Base-by-base conservation (phyloP, 2,888 invertebrate genomes). In the Drosophila cognata region DNA sequence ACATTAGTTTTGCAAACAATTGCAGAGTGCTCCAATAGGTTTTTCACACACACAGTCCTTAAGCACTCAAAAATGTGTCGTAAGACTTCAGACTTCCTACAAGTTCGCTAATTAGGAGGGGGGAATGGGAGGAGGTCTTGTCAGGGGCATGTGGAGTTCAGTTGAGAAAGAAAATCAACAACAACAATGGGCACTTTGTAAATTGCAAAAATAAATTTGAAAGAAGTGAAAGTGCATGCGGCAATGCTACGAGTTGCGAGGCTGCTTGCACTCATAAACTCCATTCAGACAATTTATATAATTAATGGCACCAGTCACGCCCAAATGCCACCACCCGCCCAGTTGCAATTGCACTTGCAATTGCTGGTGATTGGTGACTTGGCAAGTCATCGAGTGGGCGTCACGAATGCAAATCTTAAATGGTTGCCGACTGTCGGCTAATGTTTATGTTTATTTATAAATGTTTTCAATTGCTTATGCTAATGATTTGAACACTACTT, bases 191-290 rank as follows among this genome's bases (percentile, higher is more conserved):
- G 28, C 7, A 46, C 41, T 25, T 33, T 55, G 73, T 64, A 73
- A 82, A 82, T 83, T 64, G 82, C 80, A 55, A 82, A 83, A 75
- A 72, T 79, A 72, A 77, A 76, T 74, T 79, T 79, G 74, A 76
- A 53, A 79, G 78, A 88, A 87, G 86, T 82, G 88, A 87, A 87
- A 87, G 86, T 71, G 76, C 65, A 61, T 46, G 35, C 60, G 46
- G 68, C 51, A 31, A 31, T 38, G 35, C 28, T 46, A 18, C 16
- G 21, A 66, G 11, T n/a, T 16, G 43, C 43, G 41, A 18, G 6
- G 36, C 41, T 38, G 21, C 46, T 31, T 29, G 28, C 25, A 18
- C 36, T 31, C 36, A 33, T 60, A 53, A 64, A 38, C 64, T 46
- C 18, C 11, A 33, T 38, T 52, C 51, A 36, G 18, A 6, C 36